Evolutionary conservation across 2,888 invertebrate genomes (phyloP).

Genomic region (Dasypogon diadema): DNA sequence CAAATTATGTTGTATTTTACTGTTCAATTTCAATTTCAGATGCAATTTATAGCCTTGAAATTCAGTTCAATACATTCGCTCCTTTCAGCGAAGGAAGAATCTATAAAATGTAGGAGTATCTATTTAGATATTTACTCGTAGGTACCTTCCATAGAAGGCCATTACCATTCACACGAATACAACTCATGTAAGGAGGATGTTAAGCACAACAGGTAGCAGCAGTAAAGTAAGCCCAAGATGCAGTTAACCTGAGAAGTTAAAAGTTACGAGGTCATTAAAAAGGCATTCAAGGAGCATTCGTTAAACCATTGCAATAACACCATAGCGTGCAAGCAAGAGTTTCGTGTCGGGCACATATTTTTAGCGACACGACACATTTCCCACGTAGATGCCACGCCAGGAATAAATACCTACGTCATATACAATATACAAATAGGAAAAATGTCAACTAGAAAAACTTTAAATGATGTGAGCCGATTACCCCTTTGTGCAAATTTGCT

Average conservation of each 20-base stretch:
- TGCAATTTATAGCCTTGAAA: neutral
- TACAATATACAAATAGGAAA: conserved; percentile 6
- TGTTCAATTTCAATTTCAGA: conserved; percentile 16
- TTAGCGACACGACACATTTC: neutral
- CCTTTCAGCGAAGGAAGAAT: neutral
- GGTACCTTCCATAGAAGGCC: neutral
- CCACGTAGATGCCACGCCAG: conserved; percentile 6
- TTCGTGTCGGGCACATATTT: conserved; percentile 28
- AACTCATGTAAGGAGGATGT: neutral
- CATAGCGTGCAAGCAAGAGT: conserved; percentile 7
- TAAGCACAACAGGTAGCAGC: conserved; percentile 22
- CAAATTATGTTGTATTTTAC: conserved; percentile 3
- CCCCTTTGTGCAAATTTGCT: conserved; percentile 16
- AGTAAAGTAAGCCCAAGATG: conserved; percentile 3
- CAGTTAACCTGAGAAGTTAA: conserved; percentile 40
- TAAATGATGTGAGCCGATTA: neutral
- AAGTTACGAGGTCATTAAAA: conserved; percentile 41
- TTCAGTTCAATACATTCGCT: conserved; percentile 6
- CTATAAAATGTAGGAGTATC: neutral
- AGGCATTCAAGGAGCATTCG: conserved; percentile 25
- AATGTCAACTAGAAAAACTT: conserved; percentile 8
- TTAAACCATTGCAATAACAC: neutral
- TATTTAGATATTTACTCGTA: neutral
- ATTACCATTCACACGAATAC: conserved; percentile 18
- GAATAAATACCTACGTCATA: neutral